Base-by-base conservation (phyloP, 1,140 invertebrate species). In the Drosophila kurseongensis region DNA sequence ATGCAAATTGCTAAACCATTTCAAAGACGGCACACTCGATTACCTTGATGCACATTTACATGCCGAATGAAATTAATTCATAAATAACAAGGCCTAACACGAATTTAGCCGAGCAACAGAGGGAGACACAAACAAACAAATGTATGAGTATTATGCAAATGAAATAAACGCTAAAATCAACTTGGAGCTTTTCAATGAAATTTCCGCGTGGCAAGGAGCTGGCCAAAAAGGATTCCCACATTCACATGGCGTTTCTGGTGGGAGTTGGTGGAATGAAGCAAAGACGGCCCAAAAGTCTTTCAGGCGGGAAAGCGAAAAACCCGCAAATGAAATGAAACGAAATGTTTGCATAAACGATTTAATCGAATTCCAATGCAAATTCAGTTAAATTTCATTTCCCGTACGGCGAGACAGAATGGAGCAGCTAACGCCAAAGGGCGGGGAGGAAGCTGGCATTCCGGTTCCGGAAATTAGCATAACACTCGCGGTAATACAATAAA, bases 341-440 rank as follows among this genome's bases (percentile, higher is more conserved):
- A 91, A 91, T 91, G 90, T 91, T 91, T 91, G 90, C 90, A 91
- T 91, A 91, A 91, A 91, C 90, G 90, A 91, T 91, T 91, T 91
- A 91, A 91, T 91, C 90, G 90, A 91, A 91, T 91, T 91, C 90
- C 90, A 91, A 91, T 91, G 90, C 90, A 91, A 91, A 91, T 91
- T 91, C 86, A 89, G 68, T 89, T 91, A 90, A 91, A 91, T 91
- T 90, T 91, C 78, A 91, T 91, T 91, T 90, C 90, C 90, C 78
- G 55, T 75, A 52, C 57, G 66, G 71, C 63, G 66, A 62, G 68
- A 79, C 80, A 16, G 40, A 40, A 35, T 35, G 51, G 55, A 66
- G 57, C 54, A 63, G 54, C 29, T 42, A 44, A 35, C 32, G 32
- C 35, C 41, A 44, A 10, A 68, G 51, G 13, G 18, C 8, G 27